Percentiles rank a stretch among this genome's conserved stretches.
These are phyloP conservation scores for Drymodes brunneopygia DNA, from an alignment of 2,113 vertebrate genomes.

Conservation along the genomic window DNA sequence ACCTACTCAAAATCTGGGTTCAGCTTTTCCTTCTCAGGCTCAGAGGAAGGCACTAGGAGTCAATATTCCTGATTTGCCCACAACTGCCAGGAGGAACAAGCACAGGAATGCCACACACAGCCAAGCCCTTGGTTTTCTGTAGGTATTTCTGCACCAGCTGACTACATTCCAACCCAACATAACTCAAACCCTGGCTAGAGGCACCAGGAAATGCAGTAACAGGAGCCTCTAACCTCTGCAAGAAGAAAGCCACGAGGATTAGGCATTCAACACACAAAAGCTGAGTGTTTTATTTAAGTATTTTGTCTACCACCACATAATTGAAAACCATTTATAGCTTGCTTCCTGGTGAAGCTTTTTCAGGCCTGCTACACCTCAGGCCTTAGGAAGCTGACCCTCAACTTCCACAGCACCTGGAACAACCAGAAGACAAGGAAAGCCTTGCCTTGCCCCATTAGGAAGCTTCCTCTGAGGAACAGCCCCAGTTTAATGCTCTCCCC, in stretches of 20 bases:
- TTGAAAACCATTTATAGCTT: not conserved
- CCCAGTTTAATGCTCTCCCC: not conserved
- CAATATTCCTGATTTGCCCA: not conserved
- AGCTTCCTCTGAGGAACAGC: not conserved
- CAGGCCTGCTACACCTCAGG: not conserved
- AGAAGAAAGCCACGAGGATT: not conserved
- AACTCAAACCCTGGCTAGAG: not conserved
- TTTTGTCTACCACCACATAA: not conserved
- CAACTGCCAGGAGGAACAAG: not conserved
- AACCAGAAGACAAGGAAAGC: not conserved
- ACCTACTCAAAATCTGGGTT: not conserved
- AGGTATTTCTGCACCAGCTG: not conserved
- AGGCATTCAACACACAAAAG: not conserved
- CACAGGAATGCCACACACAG: not conserved
- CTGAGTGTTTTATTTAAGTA: not conserved
- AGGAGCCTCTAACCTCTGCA: not conserved
- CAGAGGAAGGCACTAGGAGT: not conserved
- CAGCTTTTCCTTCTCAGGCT: not conserved
- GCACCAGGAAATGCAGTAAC: rapidly evolving
- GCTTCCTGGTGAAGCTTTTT: not conserved
- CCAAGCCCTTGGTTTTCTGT: not conserved
- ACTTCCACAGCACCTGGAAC: not conserved
- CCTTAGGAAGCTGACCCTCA: not conserved
- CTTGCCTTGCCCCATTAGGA: not conserved
- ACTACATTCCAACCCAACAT: not conserved